Evolutionary conservation across 1,140 invertebrate genomes (phyloP).

Genomic region (Drosophila sechellia): DNA sequence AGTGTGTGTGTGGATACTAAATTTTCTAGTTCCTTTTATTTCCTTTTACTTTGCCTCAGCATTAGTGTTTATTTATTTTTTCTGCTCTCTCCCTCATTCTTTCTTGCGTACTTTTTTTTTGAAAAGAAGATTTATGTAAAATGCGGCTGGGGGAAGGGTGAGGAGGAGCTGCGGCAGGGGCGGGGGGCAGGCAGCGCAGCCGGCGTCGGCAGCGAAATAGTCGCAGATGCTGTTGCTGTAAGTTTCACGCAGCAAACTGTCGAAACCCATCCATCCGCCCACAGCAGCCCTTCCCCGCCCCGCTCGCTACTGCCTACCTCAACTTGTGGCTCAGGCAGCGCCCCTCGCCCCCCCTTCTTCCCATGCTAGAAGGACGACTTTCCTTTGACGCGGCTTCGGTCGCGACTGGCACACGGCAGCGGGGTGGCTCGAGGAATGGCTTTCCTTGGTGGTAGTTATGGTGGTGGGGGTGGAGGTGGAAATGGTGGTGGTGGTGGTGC

Average conservation of each 20-base stretch:
- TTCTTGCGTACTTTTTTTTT: slow-evolving; percentile 49
- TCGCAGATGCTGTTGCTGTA: slow-evolving; percentile 81
- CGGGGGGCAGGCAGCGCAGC: slow-evolving; percentile 1
- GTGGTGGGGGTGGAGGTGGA: slow-evolving; percentile 20
- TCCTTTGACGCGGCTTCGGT: slow-evolving; percentile 57
- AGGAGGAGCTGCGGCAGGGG: slow-evolving; percentile 1
- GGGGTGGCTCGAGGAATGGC: slow-evolving; percentile 9
- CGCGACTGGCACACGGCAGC: slow-evolving; percentile 24
- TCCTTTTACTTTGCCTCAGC: slow-evolving; percentile 64
- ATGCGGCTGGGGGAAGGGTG: slow-evolving; percentile 36
- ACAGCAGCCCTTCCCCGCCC: neutral
- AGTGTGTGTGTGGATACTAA: slow-evolving; percentile 77
- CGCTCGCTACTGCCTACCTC: slow-evolving; percentile 39
- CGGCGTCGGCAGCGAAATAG: slow-evolving; percentile 56
- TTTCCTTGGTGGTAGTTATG: neutral
- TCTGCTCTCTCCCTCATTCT: slow-evolving; percentile 45
- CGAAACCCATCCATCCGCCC: slow-evolving; percentile 32
- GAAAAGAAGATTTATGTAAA: slow-evolving; percentile 83
- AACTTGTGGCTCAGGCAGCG: slow-evolving; percentile 23
- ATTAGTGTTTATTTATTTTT: slow-evolving; percentile 80
- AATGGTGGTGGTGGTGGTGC: neutral
- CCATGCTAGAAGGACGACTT: slow-evolving; percentile 12
- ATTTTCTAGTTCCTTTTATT: slow-evolving; percentile 81
- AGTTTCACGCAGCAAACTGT: slow-evolving; percentile 70
- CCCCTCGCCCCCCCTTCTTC: neutral